Evolutionary conservation across 2,113 vertebrate genomes (phyloP).

Genomic region (Solenodon paradoxus): DNA sequence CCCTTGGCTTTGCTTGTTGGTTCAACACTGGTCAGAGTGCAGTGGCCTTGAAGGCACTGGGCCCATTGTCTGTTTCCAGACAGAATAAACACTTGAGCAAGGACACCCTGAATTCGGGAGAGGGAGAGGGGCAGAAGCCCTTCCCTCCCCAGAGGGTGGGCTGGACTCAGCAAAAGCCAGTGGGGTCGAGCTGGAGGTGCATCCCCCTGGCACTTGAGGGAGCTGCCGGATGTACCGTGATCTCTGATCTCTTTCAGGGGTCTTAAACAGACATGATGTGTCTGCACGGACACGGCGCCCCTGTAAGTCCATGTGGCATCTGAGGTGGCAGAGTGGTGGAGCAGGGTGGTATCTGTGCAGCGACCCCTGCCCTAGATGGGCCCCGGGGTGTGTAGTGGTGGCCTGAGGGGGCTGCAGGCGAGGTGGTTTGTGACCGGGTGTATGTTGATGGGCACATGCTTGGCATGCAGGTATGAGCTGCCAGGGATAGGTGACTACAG

Average conservation of each 20-base stretch:
- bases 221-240: neutral
- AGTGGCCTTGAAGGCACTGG: neutral
- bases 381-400: neutral
- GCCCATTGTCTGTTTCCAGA: neutral
- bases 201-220: neutral
- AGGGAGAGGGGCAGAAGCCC: neutral
- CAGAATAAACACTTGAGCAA: neutral
- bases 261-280: neutral
- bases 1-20: neutral
- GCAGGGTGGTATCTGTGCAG: accelerated
- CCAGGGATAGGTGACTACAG: accelerated
- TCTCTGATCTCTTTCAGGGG: neutral
- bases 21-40: neutral
- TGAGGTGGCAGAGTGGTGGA: neutral
- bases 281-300: accelerated
- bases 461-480: accelerated
- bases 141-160: neutral
- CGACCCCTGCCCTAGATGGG: neutral
- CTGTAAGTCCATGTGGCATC: neutral
- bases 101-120: neutral
- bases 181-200: neutral
- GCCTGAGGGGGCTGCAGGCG: neutral
- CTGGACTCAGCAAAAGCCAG: neutral
- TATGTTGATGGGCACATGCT: neutral
- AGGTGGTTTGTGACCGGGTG: neutral